These are phyloP conservation scores for Chirona hameri DNA, from an alignment of 2,888 invertebrate genomes.

Conservation along the genomic window DNA sequence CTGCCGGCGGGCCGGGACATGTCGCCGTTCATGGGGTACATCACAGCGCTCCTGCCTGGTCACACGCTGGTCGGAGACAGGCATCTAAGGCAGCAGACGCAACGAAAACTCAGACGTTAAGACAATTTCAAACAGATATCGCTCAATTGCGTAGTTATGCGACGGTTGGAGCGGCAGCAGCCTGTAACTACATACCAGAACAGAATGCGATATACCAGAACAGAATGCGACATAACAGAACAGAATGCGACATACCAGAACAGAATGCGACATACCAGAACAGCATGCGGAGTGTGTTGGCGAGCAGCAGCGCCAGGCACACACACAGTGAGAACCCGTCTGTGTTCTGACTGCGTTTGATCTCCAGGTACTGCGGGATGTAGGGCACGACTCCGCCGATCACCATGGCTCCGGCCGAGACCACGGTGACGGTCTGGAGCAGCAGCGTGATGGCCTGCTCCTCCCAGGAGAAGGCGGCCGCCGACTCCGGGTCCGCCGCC, in stretches of 20 bases:
- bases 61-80: no score
- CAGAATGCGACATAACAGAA: constrained; percentile 93
- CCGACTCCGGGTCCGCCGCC: background rate
- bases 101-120: no score
- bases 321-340: constrained; percentile 97
- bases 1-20: constrained; percentile 54
- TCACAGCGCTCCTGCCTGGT: no score
- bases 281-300: constrained; percentile 92
- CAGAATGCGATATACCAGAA: constrained; percentile 93
- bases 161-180: no score
- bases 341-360: constrained; percentile 60
- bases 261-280: constrained; percentile 87
- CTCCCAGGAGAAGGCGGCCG: background rate
- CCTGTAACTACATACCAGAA: constrained; percentile 70
- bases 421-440: constrained; percentile 22
- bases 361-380: constrained; percentile 93
- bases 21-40: no score
- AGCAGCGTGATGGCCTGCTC: background rate
- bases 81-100: no score
- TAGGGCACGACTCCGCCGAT: constrained; percentile 94
- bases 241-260: constrained; percentile 93
- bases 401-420: constrained; percentile 66
- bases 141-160: no score
- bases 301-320: constrained; percentile 88
- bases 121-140: no score